Percentiles rank a stretch among this genome's conserved stretches.
These are phyloP conservation scores for Panulirus ornatus DNA, from an alignment of 1,140 invertebrate genomes.

Conservation along the genomic window DNA sequence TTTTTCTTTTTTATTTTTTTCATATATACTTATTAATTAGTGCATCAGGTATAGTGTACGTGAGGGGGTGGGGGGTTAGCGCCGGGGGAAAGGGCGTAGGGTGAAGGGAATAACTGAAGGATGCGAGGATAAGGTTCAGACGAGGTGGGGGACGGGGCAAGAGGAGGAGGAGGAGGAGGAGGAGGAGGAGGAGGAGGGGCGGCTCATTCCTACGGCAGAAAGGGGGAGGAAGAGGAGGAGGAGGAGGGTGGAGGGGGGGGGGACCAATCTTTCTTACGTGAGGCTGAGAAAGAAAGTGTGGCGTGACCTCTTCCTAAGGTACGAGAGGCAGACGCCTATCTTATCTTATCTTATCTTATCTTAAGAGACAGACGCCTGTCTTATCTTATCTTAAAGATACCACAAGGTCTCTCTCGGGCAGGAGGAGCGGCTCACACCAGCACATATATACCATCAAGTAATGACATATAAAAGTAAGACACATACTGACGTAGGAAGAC, in stretches of 20 bases:
- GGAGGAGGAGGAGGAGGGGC: neutral
- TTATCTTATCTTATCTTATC: no score
- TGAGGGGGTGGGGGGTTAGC: neutral
- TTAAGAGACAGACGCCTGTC: no score
- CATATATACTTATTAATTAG: slow-evolving; percentile 24
- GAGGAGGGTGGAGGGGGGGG: neutral
- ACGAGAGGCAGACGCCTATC: no score
- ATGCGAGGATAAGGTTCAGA: neutral
- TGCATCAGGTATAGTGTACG: slow-evolving; percentile 17
- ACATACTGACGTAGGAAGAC: neutral
- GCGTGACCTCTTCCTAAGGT: no score
- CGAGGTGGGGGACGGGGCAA: neutral
- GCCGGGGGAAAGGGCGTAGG: neutral
- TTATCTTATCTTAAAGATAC: no score
- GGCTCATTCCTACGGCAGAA: neutral
- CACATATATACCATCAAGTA: no score
- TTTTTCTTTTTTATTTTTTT: no score
- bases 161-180: neutral
- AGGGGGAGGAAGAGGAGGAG: neutral
- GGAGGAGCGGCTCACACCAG: no score
- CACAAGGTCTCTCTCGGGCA: no score
- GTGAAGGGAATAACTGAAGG: neutral
- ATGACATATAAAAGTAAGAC: neutral
- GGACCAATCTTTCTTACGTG: no score
- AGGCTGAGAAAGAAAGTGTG: slow-evolving; percentile 4